Conservation (phyloP, 2,888 invertebrate genomes). For the Euspilapteryx auroguttella region DNA sequence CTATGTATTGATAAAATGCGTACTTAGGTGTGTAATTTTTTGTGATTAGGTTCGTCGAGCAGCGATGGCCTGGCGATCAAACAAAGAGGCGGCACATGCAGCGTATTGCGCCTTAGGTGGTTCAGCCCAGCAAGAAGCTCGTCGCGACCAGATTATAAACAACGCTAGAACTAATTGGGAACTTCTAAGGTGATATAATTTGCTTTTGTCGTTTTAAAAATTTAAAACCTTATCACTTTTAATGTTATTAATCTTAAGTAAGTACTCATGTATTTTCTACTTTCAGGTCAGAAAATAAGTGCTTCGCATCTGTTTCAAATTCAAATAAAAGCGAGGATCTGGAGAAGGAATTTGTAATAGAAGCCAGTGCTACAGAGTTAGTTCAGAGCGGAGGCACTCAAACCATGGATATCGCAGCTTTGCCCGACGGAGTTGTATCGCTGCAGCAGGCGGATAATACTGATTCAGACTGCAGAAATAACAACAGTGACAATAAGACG, state of each 20-base stretch:
- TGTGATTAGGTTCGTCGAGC: constrained; percentile 63
- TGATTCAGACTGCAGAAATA: constrained; percentile 28
- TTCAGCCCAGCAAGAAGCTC: constrained; percentile 58
- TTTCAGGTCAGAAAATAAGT: constrained; percentile 71
- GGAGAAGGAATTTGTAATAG: neutral
- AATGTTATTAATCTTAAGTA: too few relatives aligned
- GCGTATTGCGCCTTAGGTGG: constrained; percentile 66
- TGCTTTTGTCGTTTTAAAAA: too few relatives aligned
- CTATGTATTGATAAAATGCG: too few relatives aligned
- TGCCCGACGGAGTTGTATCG: constrained; percentile 29
- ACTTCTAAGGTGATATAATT: constrained; percentile 65
- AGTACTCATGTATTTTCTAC: too few relatives aligned
- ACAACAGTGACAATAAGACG: constrained; percentile 19
- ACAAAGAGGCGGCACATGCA: constrained; percentile 73
- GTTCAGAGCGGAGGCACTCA: constrained; percentile 18
- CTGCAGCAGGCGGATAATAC: constrained; percentile 22
- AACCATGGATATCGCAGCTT: constrained; percentile 19
- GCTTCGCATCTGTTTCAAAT: constrained; percentile 32
- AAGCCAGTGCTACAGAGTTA: neutral
- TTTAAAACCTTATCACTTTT: too few relatives aligned
- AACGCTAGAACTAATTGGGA: constrained; percentile 90
- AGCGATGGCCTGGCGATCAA: constrained; percentile 78
- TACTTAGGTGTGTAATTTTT: neutral
- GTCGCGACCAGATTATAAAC: constrained; percentile 81
- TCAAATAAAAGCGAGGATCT: constrained; percentile 25